These are phyloP conservation scores for Apostichopus japonicus DNA, from an alignment of 35 echinoderm and acorn worm species.

Conservation along the genomic window DNA sequence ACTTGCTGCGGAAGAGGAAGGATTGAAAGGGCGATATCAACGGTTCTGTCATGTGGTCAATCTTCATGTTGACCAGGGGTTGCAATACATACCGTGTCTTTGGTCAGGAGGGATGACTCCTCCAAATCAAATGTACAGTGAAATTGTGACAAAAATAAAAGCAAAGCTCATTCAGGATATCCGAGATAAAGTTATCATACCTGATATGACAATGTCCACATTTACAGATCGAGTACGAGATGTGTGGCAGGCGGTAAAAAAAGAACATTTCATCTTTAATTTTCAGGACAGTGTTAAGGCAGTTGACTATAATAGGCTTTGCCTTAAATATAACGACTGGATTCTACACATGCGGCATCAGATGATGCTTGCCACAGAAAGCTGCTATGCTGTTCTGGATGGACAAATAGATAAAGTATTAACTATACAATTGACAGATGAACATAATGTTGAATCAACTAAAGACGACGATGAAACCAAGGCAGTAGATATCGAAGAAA, in stretches of 20 bases:
- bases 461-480: too few relatives aligned
- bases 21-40: slow-evolving; percentile 31
- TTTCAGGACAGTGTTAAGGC: slow-evolving; percentile 45
- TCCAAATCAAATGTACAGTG: slow-evolving; percentile 56
- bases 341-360: slow-evolving; percentile 23
- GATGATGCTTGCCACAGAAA: background rate
- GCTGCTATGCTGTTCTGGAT: background rate
- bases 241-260: slow-evolving; percentile 42
- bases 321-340: slow-evolving; percentile 40
- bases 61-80: slow-evolving; percentile 18
- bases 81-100: slow-evolving; percentile 55
- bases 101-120: slow-evolving; percentile 50
- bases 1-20: slow-evolving; percentile 51
- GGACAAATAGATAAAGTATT: background rate
- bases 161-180: slow-evolving; percentile 27
- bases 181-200: background rate
- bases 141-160: slow-evolving; percentile 38
- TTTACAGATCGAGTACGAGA: slow-evolving; percentile 37
- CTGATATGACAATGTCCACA: slow-evolving; percentile 6
- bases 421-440: background rate
- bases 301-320: slow-evolving; percentile 32
- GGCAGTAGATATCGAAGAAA: background rate
- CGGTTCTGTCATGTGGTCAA: slow-evolving; percentile 24
- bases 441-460: background rate
- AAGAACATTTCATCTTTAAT: slow-evolving; percentile 57